These are phyloP conservation scores for Trissoscelio sp. DNA, from an alignment of 2,888 invertebrate genomes.

Conservation along the genomic window DNA sequence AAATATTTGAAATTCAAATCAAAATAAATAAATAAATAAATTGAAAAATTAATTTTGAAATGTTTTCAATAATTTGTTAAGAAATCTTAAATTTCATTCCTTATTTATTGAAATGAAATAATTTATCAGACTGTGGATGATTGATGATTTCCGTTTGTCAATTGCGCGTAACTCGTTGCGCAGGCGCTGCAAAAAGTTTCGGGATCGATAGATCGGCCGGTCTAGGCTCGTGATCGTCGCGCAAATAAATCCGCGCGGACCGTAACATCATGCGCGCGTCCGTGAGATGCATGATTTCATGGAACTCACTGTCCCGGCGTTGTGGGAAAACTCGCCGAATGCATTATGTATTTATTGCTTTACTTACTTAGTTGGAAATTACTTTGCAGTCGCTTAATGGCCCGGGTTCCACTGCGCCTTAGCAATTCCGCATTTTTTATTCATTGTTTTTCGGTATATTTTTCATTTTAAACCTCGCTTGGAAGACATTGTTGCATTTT, in stretches of 20 bases:
- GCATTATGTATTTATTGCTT: conserved; percentile 82
- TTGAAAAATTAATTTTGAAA: no score
- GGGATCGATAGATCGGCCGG: conserved; percentile 66
- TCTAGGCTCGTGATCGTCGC: conserved; percentile 67
- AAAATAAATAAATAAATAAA: background rate
- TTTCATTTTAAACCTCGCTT: conserved; percentile 1
- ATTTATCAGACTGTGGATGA: conserved; percentile 65
- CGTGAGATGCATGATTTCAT: conserved; percentile 80
- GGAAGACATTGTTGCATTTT: no score
- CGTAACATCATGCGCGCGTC: conserved; percentile 71
- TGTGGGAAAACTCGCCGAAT: conserved; percentile 81
- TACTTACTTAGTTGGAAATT: conserved; percentile 81
- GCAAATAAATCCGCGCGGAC: conserved; percentile 76
- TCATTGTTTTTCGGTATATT: background rate
- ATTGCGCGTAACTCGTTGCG: conserved; percentile 66
- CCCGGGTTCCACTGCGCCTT: conserved; percentile 76
- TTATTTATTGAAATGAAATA: conserved; percentile 67
- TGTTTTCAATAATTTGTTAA: no score
- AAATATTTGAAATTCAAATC: background rate
- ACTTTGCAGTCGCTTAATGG: conserved; percentile 80
- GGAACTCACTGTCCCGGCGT: conserved; percentile 73
- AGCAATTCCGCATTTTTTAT: conserved; percentile 73
- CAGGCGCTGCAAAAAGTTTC: conserved; percentile 67
- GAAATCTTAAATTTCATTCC: no score
- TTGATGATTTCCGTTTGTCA: conserved; percentile 63